A percentile compares a stretch with the other conserved stretches of the same genome.
phyloP scores from a whole-genome alignment of 2,113 vertebrate species.

The Sceloporus tristichus region DNA sequence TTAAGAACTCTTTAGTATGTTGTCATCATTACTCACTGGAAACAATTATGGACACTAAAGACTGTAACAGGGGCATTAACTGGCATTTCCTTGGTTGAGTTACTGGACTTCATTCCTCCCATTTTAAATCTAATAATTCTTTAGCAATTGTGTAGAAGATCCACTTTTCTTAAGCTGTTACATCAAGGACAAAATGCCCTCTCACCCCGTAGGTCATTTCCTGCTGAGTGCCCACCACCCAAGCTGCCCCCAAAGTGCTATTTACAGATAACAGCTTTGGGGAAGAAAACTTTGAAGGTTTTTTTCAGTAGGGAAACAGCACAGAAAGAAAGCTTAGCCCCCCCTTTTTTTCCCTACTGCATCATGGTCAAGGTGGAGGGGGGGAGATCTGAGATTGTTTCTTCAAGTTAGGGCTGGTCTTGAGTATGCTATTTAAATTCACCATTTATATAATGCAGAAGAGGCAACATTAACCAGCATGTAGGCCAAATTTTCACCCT shows the following conservation, averaged over 20 bases:
- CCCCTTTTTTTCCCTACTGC: too few species aligned
- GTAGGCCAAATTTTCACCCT: too few species aligned
- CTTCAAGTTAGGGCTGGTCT: too few species aligned
- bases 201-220: background rate
- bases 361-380: too few species aligned
- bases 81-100: background rate
- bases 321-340: background rate
- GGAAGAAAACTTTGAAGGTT: background rate
- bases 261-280: too few species aligned
- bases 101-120: background rate
- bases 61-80: background rate
- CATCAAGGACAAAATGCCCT: background rate
- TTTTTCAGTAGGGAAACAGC: background rate
- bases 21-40: background rate
- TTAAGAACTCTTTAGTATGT: background rate
- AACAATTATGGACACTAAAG: background rate
- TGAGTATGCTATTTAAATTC: too few species aligned
- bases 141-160: background rate
- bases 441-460: too few species aligned
- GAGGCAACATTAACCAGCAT: too few species aligned
- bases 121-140: background rate
- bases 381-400: too few species aligned
- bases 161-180: background rate
- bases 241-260: too few species aligned
- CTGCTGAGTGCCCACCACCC: background rate